Evolutionary conservation across 2,888 invertebrate species (phyloP).

Genomic region (Tridacna gigas): DNA sequence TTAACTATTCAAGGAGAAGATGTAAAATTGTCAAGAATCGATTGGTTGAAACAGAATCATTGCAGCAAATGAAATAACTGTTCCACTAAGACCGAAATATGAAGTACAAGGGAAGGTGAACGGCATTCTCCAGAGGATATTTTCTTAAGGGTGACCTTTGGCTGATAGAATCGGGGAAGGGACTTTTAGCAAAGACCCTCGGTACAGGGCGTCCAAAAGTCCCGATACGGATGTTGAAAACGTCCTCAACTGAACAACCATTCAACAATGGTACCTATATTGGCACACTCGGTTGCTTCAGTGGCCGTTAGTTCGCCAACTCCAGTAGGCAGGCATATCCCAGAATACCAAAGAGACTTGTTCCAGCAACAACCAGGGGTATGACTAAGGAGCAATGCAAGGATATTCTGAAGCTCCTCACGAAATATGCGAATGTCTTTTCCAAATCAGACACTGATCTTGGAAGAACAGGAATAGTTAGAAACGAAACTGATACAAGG

Average conservation of each 20-base stretch:
- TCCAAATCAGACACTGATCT: too few species aligned
- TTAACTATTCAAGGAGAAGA: constrained; percentile 3
- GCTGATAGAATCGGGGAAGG: neutral
- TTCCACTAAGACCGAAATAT: constrained; percentile 11
- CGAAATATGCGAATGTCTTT: constrained; percentile 19
- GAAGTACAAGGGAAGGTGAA: neutral
- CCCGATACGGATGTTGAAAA: neutral
- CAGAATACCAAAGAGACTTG: constrained; percentile 11
- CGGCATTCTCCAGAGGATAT: neutral
- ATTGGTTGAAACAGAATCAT: constrained; percentile 28
- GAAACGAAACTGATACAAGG: constrained; percentile 19
- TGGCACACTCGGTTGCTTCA: neutral
- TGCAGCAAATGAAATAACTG: neutral
- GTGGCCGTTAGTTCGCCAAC: neutral
- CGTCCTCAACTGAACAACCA: neutral
- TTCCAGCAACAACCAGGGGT: neutral
- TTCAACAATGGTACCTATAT: neutral
- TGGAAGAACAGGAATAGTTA: neutral
- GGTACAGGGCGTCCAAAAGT: neutral
- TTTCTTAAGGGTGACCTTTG: neutral
- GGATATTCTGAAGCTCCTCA: constrained; percentile 1
- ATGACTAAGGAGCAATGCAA: neutral
- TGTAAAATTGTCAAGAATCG: neutral
- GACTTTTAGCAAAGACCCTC: neutral
- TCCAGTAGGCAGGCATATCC: neutral